A percentile compares a stretch with the other conserved stretches of the same genome.
phyloP scores from a whole-genome alignment of 2,888 invertebrate genomes.

The Anodontia alba region DNA sequence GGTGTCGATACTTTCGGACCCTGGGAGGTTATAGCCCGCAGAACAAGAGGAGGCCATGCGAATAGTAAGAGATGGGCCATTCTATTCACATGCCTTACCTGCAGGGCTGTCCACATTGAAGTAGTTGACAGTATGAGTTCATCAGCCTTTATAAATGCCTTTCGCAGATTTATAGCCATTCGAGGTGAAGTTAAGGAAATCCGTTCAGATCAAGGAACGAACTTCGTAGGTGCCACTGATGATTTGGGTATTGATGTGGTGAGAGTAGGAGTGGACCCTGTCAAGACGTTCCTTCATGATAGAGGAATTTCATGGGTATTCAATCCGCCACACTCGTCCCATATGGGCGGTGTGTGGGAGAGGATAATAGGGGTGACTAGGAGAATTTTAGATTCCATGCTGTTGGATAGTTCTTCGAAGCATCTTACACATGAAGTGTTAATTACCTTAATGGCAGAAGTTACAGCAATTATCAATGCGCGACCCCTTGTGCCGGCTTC shows the following conservation, averaged over 20 bases:
- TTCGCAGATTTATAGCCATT: not conserved
- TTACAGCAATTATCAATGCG: not conserved
- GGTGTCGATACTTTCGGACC: no score
- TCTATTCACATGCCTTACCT: not conserved
- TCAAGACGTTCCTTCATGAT: not conserved
- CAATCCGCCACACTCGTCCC: no score
- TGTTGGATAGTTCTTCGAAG: not conserved
- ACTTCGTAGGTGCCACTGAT: not conserved
- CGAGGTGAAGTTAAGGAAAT: not conserved
- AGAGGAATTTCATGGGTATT: not conserved
- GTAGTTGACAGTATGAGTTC: not conserved
- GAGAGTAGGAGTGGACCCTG: not conserved
- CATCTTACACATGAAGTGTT: not conserved
- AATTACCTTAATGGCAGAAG: not conserved
- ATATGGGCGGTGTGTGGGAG: no score
- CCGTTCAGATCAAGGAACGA: not conserved
- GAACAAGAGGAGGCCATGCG: no score
- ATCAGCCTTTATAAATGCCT: not conserved
- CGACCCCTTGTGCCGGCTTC: not conserved
- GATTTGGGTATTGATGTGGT: not conserved
- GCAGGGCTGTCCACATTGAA: not conserved
- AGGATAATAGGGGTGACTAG: not conserved
- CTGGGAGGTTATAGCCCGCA: no score
- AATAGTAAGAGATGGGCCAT: not conserved
- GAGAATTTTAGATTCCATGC: not conserved